Evolutionary conservation across 1,140 invertebrate species (phyloP), one percentile per base, ranked within the genome.

Genomic region (Drosophila bipectinata): DNA sequence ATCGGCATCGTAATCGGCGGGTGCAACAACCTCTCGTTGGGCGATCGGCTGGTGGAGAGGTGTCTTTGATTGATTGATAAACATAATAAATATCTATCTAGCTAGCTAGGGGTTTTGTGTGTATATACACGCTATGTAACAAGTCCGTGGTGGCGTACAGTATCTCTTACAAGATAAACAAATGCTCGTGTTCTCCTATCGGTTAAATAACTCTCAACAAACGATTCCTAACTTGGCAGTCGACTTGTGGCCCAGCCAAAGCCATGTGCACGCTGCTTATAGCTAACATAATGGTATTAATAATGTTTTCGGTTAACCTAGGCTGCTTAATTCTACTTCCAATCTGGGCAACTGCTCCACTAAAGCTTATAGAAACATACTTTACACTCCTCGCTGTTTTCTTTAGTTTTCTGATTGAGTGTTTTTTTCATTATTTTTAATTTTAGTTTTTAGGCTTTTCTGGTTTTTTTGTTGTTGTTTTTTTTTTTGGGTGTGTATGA

Each of bases 181-280:
- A 87, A 88, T 87, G 83, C 82, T 26, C 53, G 28, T 47, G 9
- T 37, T 37, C 41, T 44, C 59, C 32, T 47, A 47, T 75, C 66
- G 18, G 66, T 49, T 56, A 56, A 69, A 69, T 66, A 57, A 68
- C 41, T 69, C 63, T 69, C 63, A 69, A 69, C 66, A 69, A 77
- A 77, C 62, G 62, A 77, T 77, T 59, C 73, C 18, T 77, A 77
- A 83, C 52, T 88, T 88, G 83, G 83, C 83, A 88, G 83, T 88
- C 79, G 83, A 89, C 78, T 88, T 79, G 68, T 89, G 83, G 84
- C 83, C 79, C 79, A 89, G 83, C 83, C 82, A 87, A 78, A 88
- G 82, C 80, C 82, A 87, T 88, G 62, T 72, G 81, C 78, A 75
- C 82, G 82, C 82, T 85, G 77, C 81, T 79, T 56, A 67, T 41